Conservation (phyloP, 2,888 invertebrate genomes). For the Clunio marinus region DNA sequence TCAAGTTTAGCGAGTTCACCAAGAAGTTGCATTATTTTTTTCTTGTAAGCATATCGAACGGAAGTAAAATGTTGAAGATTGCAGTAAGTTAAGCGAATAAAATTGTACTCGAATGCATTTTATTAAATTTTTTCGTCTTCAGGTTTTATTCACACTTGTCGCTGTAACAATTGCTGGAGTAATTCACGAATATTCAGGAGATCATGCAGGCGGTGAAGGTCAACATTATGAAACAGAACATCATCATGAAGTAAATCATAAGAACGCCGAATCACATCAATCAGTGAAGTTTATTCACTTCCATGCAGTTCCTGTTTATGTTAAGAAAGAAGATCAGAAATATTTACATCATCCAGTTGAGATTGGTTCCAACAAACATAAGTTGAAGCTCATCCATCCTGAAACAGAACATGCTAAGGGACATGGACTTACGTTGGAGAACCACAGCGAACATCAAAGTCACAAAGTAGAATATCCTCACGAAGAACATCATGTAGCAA, state of each 20-base stretch:
- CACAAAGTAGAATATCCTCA: slow-evolving; percentile 11
- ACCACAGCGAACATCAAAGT: slow-evolving; percentile 50
- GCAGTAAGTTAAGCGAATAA: slow-evolving; percentile 38
- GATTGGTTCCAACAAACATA: slow-evolving; percentile 59
- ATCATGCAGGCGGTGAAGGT: slow-evolving; percentile 50
- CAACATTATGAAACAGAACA: slow-evolving; percentile 55
- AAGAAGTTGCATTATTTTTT: background rate
- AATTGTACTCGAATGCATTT: background rate
- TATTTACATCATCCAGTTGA: slow-evolving; percentile 62
- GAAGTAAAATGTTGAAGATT: slow-evolving; percentile 40
- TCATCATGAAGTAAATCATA: slow-evolving; percentile 60
- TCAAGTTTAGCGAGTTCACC: slow-evolving; percentile 19
- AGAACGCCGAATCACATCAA: slow-evolving; percentile 66
- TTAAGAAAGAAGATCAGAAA: slow-evolving; percentile 64
- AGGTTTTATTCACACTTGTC: slow-evolving; percentile 40
- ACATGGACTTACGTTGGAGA: slow-evolving; percentile 58
- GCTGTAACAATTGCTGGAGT: slow-evolving; percentile 40
- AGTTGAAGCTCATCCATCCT: slow-evolving; percentile 59
- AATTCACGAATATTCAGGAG: slow-evolving; percentile 41
- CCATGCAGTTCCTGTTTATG: slow-evolving; percentile 65
- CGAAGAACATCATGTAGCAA: background rate
- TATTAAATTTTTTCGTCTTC: background rate
- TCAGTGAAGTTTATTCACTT: slow-evolving; percentile 66
- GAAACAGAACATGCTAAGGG: slow-evolving; percentile 59
- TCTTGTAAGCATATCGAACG: background rate